A percentile compares a stretch with the other conserved stretches of the same genome.
Evolutionary conservation across 2,797 vertebrate genomes (phyloP).

Genomic region (Toxotes lorentzi): DNA sequence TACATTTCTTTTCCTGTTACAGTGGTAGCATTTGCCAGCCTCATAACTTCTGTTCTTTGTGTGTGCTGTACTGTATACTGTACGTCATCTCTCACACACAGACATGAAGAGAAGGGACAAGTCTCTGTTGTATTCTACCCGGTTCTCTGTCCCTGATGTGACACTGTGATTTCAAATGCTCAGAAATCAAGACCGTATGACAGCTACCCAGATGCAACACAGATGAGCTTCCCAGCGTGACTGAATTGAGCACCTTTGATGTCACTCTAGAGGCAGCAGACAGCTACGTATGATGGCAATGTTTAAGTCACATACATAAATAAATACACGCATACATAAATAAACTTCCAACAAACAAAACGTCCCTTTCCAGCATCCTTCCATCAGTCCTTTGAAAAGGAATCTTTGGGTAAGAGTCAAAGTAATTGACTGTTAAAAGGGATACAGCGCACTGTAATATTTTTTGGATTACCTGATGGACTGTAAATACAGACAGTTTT

Average conservation of each 20-base stretch:
- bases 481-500: conserved; percentile 67
- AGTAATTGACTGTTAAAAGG: conserved; percentile 69
- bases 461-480: conserved; percentile 57
- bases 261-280: conserved; percentile 40
- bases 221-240: conserved; percentile 33
- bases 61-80: conserved; percentile 28
- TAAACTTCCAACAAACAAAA: conserved; percentile 19
- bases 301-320: conserved; percentile 42
- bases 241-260: conserved; percentile 48
- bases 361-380: conserved; percentile 27
- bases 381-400: conserved; percentile 20
- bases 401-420: conserved; percentile 36
- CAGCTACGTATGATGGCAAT: conserved; percentile 29
- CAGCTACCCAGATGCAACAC: conserved; percentile 34
- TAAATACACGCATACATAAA: conserved; percentile 24
- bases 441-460: conserved; percentile 58
- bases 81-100: conserved; percentile 37
- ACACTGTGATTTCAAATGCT: conserved; percentile 58
- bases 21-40: conserved; percentile 21
- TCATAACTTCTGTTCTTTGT: conserved; percentile 33
- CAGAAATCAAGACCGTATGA: conserved; percentile 45
- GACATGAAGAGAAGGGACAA: conserved; percentile 26
- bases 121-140: conserved; percentile 36
- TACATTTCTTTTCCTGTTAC: conserved; percentile 16
- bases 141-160: conserved; percentile 42